Conservation (phyloP, 1,140 invertebrate species). For the Holcopasites calliopsidis region DNA sequence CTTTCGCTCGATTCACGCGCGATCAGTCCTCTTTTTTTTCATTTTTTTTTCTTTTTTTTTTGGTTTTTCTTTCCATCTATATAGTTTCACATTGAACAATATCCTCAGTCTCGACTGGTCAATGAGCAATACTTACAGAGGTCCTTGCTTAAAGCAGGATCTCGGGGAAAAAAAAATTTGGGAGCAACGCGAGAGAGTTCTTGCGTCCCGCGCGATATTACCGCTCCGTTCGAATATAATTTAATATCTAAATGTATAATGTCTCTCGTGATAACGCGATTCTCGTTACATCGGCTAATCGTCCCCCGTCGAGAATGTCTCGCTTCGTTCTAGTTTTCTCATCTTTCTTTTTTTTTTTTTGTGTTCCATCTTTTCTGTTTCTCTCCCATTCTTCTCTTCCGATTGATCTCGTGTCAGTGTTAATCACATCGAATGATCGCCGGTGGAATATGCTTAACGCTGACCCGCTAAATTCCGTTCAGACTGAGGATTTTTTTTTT, state of each 20-base stretch:
- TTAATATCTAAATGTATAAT: slow-evolving; percentile 16
- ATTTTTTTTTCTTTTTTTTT: slow-evolving; percentile 11
- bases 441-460: neutral
- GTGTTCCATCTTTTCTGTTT: too few relatives aligned
- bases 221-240: slow-evolving; percentile 10
- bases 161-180: slow-evolving; percentile 19
- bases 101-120: slow-evolving; percentile 45
- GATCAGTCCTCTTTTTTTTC: neutral
- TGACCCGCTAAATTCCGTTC: neutral
- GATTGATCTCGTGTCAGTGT: neutral
- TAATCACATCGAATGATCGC: slow-evolving; percentile 4
- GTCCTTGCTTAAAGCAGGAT: neutral
- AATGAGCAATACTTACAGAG: slow-evolving; percentile 33
- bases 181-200: slow-evolving; percentile 1
- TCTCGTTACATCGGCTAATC: slow-evolving; percentile 1
- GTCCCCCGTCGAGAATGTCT: neutral
- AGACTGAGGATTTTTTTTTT: slow-evolving; percentile 40
- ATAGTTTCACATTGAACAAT: slow-evolving; percentile 40
- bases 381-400: neutral
- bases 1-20: neutral
- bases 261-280: slow-evolving; percentile 1
- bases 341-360: neutral
- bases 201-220: neutral
- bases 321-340: neutral
- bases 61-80: slow-evolving; percentile 21